Conservation (phyloP, 92 coral and sea anemone species). For the Palythoa caribaeorum region DNA sequence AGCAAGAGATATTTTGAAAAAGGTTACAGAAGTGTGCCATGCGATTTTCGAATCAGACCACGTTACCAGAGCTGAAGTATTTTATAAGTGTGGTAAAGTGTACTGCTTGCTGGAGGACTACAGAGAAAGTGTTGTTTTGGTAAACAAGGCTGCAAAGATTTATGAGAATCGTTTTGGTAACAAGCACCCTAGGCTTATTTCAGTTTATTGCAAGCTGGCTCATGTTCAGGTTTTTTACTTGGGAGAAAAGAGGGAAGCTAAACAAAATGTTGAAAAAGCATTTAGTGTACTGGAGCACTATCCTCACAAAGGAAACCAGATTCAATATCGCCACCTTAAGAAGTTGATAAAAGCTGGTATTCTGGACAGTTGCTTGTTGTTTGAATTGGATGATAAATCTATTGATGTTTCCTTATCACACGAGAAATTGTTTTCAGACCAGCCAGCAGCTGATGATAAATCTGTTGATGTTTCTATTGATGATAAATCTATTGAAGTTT, state of each 20-base stretch:
- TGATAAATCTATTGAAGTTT: background rate
- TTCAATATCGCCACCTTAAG: background rate
- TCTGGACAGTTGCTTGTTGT: background rate
- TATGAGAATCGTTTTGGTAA: background rate
- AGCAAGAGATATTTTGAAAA: background rate
- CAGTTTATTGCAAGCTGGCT: constrained; percentile 5
- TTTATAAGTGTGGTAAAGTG: background rate
- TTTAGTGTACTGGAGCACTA: background rate
- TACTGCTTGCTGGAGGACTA: constrained; percentile 22
- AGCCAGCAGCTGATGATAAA: background rate
- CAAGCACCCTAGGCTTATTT: background rate
- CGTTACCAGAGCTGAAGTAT: constrained; percentile 13
- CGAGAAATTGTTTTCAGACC: constrained; percentile 1
- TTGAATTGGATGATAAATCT: background rate
- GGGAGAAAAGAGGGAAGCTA: background rate
- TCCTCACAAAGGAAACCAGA: background rate
- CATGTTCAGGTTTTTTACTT: background rate
- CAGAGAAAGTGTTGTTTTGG: background rate
- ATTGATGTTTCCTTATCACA: background rate
- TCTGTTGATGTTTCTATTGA: no score
- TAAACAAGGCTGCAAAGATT: constrained; percentile 15
- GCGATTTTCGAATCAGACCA: background rate
- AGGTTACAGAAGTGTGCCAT: background rate
- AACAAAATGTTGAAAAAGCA: constrained; percentile 23
- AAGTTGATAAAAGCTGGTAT: background rate